A percentile compares a stretch with the other conserved stretches of the same genome.
phyloP scores from a whole-genome alignment of 2,113 vertebrate species.

The Petrocephalus zakoni region DNA sequence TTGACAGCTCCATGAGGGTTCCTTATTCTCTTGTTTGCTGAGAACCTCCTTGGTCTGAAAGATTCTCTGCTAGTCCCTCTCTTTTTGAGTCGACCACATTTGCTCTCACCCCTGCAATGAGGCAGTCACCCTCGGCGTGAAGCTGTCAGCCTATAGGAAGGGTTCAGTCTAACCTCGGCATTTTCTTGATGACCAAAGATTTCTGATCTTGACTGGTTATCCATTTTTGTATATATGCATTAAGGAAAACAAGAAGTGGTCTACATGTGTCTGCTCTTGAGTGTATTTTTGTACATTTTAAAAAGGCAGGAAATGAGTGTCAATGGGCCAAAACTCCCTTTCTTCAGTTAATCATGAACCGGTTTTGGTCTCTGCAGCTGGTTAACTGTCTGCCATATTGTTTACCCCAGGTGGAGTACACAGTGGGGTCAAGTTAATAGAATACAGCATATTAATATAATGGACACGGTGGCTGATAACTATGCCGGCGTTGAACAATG shows the following conservation, averaged over 20 bases:
- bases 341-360: conserved; percentile 21
- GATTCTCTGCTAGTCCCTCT: not conserved
- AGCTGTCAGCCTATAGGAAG: not conserved
- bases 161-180: not conserved
- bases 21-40: not conserved
- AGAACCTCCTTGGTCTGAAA: not conserved
- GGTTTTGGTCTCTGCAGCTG: not conserved
- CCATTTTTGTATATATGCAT: not conserved
- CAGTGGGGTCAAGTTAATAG: conserved; percentile 3
- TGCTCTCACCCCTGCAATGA: not conserved
- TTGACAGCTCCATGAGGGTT: not conserved
- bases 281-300: not conserved
- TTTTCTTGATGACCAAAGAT: not conserved
- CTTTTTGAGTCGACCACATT: not conserved
- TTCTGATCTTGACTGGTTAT: not conserved
- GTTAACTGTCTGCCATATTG: conserved; percentile 4
- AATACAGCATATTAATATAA: not conserved
- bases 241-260: not conserved
- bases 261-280: not conserved
- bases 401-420: not conserved
- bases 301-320: not conserved
- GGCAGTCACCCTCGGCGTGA: not conserved
- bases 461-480: not conserved
- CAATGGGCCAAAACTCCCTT: not conserved
- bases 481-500: not conserved